A percentile compares a stretch with the other conserved stretches of the same genome.
These are phyloP conservation scores for Lasiurus borealis DNA, from an alignment of 2,113 vertebrate species.

Conservation along the genomic window DNA sequence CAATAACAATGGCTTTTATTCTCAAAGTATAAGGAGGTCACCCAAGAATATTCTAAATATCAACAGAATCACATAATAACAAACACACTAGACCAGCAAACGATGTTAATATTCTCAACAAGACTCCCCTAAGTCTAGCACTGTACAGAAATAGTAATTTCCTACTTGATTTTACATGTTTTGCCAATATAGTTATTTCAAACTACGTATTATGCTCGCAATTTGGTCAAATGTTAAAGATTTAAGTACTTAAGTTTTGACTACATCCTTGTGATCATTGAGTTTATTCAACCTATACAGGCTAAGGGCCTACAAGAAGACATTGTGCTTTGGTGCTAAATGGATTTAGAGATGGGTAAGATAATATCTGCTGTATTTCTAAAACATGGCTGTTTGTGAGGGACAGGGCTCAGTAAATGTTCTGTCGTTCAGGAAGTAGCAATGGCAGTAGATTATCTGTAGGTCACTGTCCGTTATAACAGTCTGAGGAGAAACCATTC, in stretches of 20 bases:
- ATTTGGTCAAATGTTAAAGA: constrained; percentile 19
- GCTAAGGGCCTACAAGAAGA: background rate
- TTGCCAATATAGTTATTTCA: background rate
- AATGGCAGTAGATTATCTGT: background rate
- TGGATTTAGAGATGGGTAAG: background rate
- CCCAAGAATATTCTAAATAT: constrained; percentile 58
- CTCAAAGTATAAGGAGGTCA: constrained; percentile 37
- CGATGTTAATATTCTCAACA: background rate
- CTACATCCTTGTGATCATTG: background rate
- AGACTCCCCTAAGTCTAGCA: background rate
- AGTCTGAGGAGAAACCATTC: background rate
- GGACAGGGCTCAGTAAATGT: background rate
- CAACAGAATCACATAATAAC: constrained; percentile 9
- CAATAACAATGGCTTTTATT: constrained; percentile 67
- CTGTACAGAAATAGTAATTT: background rate
- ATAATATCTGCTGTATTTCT: background rate
- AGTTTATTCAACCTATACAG: background rate
- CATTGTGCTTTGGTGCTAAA: background rate
- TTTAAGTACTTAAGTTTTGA: background rate
- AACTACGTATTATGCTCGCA: background rate
- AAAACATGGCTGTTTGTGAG: background rate
- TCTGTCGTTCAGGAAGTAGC: background rate
- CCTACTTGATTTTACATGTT: background rate
- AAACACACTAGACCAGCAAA: background rate
- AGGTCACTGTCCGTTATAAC: background rate